Base-by-base conservation (phyloP, 2,888 invertebrate species). In the Leucophenga maculata region DNA sequence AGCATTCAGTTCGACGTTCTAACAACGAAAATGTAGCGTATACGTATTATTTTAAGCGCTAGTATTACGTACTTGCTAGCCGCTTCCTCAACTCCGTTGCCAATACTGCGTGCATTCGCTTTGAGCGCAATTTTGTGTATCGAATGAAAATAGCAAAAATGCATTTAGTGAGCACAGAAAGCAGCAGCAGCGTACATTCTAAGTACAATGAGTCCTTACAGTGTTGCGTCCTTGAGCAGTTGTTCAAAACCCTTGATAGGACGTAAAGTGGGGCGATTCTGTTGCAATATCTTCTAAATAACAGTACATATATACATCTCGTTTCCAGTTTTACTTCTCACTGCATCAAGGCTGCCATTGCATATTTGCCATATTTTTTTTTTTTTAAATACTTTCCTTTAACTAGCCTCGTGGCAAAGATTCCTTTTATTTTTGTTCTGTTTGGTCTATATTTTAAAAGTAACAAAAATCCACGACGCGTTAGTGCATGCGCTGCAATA, bases 21-120 rank as follows among this genome's bases (percentile, higher is more conserved):
- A 60, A 60, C 62, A 46, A 64, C n/a, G 48, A 32, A 59, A 4
- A 32, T 8, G 59, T 59, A 9, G 59, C 59, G 32, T 59, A 31
- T 32, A 39, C 39, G 8, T 39, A 39, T 39, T 39, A 8, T 6
- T 39, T 6, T 39, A 39, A 39, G 8, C 39, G 8, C 11, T 39
- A 11, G 11, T 9, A 8, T 39, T 6, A n/a, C 13, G 57, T 13
- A 9, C 31, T 18, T n/a, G n/a, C n/a, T n/a, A n/a, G n/a, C n/a
- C n/a, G n/a, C n/a, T n/a, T n/a, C n/a, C n/a, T n/a, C n/a, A n/a
- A 22, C 55, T 11, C 22, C 18, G 16, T 55, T 26, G 18, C 11
- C 55, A 55, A 9, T 55, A 20, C 26, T 55, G 55, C 26, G 55
- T 16, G 52, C 20, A 20, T 52, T 39, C 39, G 1, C 39, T 39